Conservation (phyloP, 2,113 vertebrate species). For the Osmerus mordax region DNA sequence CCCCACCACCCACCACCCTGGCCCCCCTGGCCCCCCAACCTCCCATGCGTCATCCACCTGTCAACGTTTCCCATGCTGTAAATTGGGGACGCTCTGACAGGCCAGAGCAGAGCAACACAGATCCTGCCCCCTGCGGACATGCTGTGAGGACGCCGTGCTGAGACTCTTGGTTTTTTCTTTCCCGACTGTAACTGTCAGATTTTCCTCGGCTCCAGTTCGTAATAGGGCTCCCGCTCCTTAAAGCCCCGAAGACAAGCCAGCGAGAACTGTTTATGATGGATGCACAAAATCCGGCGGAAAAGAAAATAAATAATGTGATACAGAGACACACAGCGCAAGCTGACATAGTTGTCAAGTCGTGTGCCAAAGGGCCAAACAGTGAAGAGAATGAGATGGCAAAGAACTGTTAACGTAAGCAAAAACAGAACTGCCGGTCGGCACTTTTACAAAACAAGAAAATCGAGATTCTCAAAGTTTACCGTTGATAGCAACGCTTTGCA, state of each 20-base stretch:
- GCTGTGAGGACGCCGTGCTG: too few relatives aligned
- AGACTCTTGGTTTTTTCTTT: neutral
- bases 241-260: neutral
- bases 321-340: conserved; percentile 10
- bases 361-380: conserved; percentile 31
- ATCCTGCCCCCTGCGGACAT: too few relatives aligned
- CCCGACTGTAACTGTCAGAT: neutral
- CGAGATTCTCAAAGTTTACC: conserved; percentile 28
- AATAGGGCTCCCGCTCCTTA: neutral
- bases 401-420: conserved; percentile 49
- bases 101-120: too few relatives aligned
- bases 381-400: conserved; percentile 24
- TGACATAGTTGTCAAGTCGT: conserved; percentile 26
- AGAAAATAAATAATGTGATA: conserved; percentile 49
- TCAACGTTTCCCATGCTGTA: too few relatives aligned
- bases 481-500: conserved; percentile 17
- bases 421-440: conserved; percentile 52
- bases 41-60: neutral
- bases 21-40: neutral
- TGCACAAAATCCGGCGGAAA: conserved; percentile 22
- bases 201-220: neutral
- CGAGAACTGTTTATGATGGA: neutral
- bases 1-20: too few relatives aligned
- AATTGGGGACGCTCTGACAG: too few relatives aligned
- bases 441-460: conserved; percentile 52